Evolutionary conservation across 2,113 vertebrate genomes (phyloP).

Genomic region (Aspiorhynchus laticeps): DNA sequence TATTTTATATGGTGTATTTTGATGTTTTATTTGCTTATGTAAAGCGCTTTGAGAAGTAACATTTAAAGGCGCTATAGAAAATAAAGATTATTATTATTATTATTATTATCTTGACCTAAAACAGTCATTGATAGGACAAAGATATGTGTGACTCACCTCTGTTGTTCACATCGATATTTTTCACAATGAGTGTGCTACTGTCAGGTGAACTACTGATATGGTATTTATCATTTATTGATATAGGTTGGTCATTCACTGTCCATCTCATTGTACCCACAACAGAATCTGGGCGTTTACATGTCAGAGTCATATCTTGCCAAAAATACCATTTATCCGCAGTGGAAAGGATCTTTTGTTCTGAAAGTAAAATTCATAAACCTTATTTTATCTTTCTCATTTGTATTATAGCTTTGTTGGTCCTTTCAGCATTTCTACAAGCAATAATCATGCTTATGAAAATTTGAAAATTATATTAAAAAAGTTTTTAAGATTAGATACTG

Average conservation of each 20-base stretch:
- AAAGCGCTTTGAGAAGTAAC: too few species aligned
- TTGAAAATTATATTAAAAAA: not conserved
- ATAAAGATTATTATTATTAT: too few species aligned
- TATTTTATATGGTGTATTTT: too few species aligned
- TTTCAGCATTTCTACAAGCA: not conserved
- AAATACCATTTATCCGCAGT: not conserved
- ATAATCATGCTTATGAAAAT: too few species aligned
- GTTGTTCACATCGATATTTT: conserved; percentile 34
- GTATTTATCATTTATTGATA: not conserved
- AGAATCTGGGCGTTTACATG: not conserved
- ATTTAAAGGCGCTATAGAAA: too few species aligned
- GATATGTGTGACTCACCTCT: conserved; percentile 58
- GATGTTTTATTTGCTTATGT: too few species aligned
- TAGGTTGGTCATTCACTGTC: conserved; percentile 47
- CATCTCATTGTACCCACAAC: conserved; percentile 25
- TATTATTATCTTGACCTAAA: too few species aligned
- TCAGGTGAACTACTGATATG: too few species aligned
- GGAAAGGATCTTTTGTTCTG: rapidly evolving
- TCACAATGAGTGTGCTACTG: conserved; percentile 44
- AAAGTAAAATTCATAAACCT: not conserved
- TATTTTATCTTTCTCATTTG: not conserved
- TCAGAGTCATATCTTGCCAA: conserved; percentile 31
- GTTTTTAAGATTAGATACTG: not conserved
- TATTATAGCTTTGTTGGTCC: not conserved
- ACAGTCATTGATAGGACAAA: not conserved